Base-by-base conservation (phyloP, 2,888 invertebrate species). In the Heliconius hortense region DNA sequence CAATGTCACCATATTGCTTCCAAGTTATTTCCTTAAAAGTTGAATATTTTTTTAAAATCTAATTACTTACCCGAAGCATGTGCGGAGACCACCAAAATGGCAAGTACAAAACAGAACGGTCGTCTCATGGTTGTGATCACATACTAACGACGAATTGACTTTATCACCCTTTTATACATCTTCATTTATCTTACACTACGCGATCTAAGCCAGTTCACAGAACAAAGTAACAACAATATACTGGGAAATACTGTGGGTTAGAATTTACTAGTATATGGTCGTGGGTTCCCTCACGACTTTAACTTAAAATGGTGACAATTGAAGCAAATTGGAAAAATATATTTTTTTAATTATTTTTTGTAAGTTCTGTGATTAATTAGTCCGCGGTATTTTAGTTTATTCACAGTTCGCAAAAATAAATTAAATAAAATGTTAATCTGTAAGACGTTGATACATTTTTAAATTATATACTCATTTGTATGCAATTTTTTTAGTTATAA, bases 81-180 rank as follows among this genome's bases (percentile, higher is more conserved):
- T 64, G 81, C 78, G 73, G 80, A 76, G 66, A 82, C 82, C 35
- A 85, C 56, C 62, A 82, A 62, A 77, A 84, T 78, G 73, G 81
- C 86, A 82, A 82, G 82, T 79, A 78, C 75, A 74, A 82, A 77
- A 78, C 84, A 86, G 84, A 84, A 81, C 82, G 86, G 80, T 80
- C 81, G 80, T 80, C 80, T 86, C 92, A 92, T 92, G 85, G 80
- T 84, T 86, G 56, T 78, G 77, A 79, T 79, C 81, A 82, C 84
- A 84, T 82, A 81, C 80, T 81, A 77, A 74, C 74, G 75, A 26
- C 66, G 60, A 63, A 66, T 48, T 59, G 59, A 67, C 62, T 75
- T 79, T 78, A 80, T 69, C 86, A 88, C 89, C 91, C 92, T 91
- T 91, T 87, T 92, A 92, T 92, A 92, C 87, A 80, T 79, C 77